Percentiles rank a stretch among this genome's conserved stretches.
These are phyloP conservation scores for Propithecus deckenii DNA, from an alignment of 2,797 vertebrate genomes.

Conservation along the genomic window DNA sequence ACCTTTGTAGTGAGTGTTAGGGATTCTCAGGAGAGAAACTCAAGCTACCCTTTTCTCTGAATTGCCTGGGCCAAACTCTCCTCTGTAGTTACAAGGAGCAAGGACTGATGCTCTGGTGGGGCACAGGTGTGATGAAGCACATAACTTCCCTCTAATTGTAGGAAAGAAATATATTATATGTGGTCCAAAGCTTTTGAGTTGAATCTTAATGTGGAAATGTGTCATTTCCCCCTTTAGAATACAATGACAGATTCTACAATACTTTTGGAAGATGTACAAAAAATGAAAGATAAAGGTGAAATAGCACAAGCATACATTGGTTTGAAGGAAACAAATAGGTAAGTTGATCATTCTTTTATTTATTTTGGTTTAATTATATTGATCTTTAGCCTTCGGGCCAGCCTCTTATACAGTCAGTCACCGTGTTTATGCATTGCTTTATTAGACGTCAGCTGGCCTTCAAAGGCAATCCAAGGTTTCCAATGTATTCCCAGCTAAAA, in stretches of 20 bases:
- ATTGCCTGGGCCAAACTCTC: neutral
- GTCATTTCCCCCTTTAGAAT: conserved; percentile 85
- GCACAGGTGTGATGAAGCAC: neutral
- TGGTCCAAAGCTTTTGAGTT: conserved; percentile 3
- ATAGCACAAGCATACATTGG: conserved; percentile 97
- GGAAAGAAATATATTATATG: neutral
- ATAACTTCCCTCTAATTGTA: neutral
- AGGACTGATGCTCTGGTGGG: neutral
- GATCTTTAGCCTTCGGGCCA: neutral
- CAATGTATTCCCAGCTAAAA: neutral
- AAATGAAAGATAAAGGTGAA: conserved; percentile 97
- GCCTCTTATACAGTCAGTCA: neutral
- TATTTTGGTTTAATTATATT: neutral
- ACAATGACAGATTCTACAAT: conserved; percentile 97
- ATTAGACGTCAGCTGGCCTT: conserved; percentile 1
- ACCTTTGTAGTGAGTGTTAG: neutral
- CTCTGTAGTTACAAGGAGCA: neutral
- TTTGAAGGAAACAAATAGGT: conserved; percentile 99
- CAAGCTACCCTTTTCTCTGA: neutral
- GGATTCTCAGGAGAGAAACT: neutral
- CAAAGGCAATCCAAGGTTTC: neutral
- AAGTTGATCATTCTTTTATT: conserved; percentile 60
- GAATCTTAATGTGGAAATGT: conserved; percentile 65
- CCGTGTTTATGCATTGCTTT: neutral
- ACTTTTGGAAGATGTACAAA: conserved; percentile 94